Percentiles rank a stretch among this genome's conserved stretches.
phyloP scores from a whole-genome alignment of 2,888 invertebrate species.

The Cremastinae sp. region DNA sequence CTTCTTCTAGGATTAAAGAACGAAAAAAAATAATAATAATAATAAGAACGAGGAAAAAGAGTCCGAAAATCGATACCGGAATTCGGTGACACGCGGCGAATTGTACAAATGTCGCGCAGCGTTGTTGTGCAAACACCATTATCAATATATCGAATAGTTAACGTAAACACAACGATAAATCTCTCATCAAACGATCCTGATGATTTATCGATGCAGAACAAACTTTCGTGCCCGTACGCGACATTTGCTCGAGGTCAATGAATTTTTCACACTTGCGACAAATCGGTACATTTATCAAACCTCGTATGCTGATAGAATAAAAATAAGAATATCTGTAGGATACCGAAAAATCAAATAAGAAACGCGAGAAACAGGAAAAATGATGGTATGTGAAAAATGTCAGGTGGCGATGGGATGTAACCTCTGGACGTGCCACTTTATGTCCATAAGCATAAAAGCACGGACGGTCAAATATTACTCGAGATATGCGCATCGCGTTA shows the following conservation, averaged over 20 bases:
- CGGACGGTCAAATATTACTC: slow-evolving; percentile 30
- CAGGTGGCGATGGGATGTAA: slow-evolving; percentile 53
- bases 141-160: slow-evolving; percentile 48
- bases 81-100: slow-evolving; percentile 6
- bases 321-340: not conserved
- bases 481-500: slow-evolving; percentile 2
- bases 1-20: slow-evolving; percentile 2
- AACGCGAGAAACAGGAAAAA: slow-evolving; percentile 29
- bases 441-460: slow-evolving; percentile 34
- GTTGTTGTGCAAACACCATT: slow-evolving; percentile 29
- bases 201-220: slow-evolving; percentile 40
- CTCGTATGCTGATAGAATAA: slow-evolving; percentile 12
- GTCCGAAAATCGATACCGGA: slow-evolving; percentile 8
- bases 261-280: slow-evolving; percentile 33
- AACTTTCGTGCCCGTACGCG: slow-evolving; percentile 15
- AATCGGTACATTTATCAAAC: slow-evolving; percentile 4
- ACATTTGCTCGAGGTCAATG: slow-evolving; percentile 43
- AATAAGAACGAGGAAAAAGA: slow-evolving; percentile 13
- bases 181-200: slow-evolving; percentile 51
- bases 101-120: not conserved
- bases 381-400: slow-evolving; percentile 47
- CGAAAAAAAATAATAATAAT: not conserved
- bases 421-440: slow-evolving; percentile 31
- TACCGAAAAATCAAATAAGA: not conserved
- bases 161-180: slow-evolving; percentile 41